Conservation (phyloP, 1,140 invertebrate genomes). For the Drosophila biarmipes region DNA sequence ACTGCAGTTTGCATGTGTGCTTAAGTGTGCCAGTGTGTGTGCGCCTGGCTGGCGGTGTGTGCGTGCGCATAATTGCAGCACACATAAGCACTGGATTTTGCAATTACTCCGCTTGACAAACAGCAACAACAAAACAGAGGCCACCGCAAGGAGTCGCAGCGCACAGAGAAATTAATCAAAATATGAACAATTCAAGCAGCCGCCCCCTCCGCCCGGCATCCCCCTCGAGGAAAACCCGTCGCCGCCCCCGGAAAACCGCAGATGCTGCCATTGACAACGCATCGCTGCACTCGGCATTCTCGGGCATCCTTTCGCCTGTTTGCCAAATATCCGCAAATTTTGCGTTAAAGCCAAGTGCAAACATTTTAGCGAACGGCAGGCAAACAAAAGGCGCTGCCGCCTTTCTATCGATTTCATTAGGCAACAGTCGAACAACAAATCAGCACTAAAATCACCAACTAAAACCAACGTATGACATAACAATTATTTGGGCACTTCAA, state of each 20-base stretch:
- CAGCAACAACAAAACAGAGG: constrained; percentile 49
- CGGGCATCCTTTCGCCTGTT: constrained; percentile 15
- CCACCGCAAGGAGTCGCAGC: constrained; percentile 10
- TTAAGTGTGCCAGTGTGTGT: constrained; percentile 6
- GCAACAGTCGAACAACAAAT: neutral
- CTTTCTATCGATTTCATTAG: constrained; percentile 13
- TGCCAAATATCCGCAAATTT: constrained; percentile 33
- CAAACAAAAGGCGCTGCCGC: constrained; percentile 12
- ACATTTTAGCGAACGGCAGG: constrained; percentile 24
- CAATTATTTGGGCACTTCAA: neutral
- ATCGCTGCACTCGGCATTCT: constrained; percentile 3
- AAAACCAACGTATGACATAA: constrained; percentile 5
- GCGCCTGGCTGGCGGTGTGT: constrained; percentile 4
- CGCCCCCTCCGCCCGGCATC: neutral
- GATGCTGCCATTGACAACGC: constrained; percentile 22
- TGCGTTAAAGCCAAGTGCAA: constrained; percentile 41
- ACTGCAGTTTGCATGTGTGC: constrained; percentile 49
- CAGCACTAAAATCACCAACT: neutral
- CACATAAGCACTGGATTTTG: constrained; percentile 12
- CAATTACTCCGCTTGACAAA: constrained; percentile 52
- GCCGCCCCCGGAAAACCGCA: constrained; percentile 15
- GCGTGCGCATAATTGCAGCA: constrained; percentile 41
- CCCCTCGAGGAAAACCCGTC: neutral
- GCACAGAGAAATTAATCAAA: constrained; percentile 32
- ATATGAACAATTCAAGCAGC: constrained; percentile 18